A percentile compares a stretch with the other conserved stretches of the same genome.
Conservation (phyloP, 2,113 vertebrate genomes). For the Xyrauchen texanus region DNA sequence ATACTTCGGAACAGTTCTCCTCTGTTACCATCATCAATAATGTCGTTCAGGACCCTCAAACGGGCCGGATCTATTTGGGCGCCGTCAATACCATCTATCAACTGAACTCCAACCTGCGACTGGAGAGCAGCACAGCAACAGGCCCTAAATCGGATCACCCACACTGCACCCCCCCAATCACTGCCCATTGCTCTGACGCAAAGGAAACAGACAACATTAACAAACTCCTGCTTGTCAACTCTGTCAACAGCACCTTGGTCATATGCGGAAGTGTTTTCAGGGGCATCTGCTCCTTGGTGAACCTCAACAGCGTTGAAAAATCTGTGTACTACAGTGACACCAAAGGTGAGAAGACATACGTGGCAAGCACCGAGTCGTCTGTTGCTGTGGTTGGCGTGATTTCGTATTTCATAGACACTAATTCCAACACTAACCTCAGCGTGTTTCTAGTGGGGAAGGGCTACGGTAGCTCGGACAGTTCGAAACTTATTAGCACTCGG, state of each 20-base stretch:
- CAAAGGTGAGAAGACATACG: constrained; percentile 92
- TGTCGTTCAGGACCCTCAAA: constrained; percentile 76
- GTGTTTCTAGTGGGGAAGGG: constrained; percentile 93
- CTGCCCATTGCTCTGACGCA: constrained; percentile 76
- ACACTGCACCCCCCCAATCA: constrained; percentile 89
- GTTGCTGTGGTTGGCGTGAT: constrained; percentile 90
- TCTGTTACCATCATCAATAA: constrained; percentile 84
- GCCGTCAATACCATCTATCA: constrained; percentile 87
- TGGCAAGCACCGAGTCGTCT: constrained; percentile 85
- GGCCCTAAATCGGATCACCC: constrained; percentile 83
- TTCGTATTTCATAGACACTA: constrained; percentile 65
- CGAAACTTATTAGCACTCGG: constrained; percentile 95
- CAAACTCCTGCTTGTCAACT: constrained; percentile 88
- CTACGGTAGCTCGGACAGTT: constrained; percentile 85
- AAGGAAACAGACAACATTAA: constrained; percentile 82
- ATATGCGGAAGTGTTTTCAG: constrained; percentile 91
- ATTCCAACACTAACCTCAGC: constrained; percentile 35
- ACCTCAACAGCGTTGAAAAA: constrained; percentile 77
- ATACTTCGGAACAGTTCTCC: constrained; percentile 48
- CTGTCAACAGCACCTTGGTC: constrained; percentile 69
- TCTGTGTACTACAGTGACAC: constrained; percentile 82
- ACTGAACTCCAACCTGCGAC: constrained; percentile 72
- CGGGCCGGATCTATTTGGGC: constrained; percentile 86
- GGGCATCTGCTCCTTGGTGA: constrained; percentile 88
- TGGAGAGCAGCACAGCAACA: constrained; percentile 62